Base-by-base conservation (phyloP, 2,797 vertebrate species). In the Antennarius maculatus region DNA sequence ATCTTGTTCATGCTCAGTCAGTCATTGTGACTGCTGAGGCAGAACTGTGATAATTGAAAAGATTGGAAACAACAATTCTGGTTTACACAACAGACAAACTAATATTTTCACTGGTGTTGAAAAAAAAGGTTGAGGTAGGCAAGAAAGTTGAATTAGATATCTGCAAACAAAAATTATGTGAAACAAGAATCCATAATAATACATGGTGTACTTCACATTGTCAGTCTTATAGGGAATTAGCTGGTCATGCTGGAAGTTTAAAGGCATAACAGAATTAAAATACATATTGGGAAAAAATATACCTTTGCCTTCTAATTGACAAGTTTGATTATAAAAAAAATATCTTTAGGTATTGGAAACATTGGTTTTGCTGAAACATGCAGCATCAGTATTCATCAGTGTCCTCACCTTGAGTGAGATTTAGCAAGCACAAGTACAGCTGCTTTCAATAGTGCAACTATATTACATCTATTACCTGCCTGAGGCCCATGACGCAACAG, bases 1-100 rank as follows among this genome's bases (percentile, higher is more conserved):
- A 9, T 76, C 63, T 77, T 79, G 75, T 82, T 79, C 81, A 76
- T 60, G 74, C 66, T 83, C 77, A 66, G 59, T 68, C 75, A 74
- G 85, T 88, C 66, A 77, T 45, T 71, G 51, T 34, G 28, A 53
- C 75, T 81, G 79, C 71, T 67, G 62, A 79, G 61, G 49, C 54
- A 64, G 60, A 57, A 54, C 49, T 54, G 18, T 63, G 52, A 76
- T 58, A 75, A 76, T 45, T 61, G 9, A 18, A 53, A 34, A 59
- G 54, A 18, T 23, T 12, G 17, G 48, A 43, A 43, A 43, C 13
- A 15, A 43, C 3, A 2, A 39, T 18, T 59, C 7, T 48, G 29
- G 45, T 53, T 72, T 52, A 53, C 31, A 49, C 47, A 28, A 53
- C 29, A 61, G 61, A 31, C 55, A 56, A 58, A 57, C 46, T 8